These are phyloP conservation scores for Coenonympha arcania DNA, from an alignment of 2,888 invertebrate genomes.

Conservation along the genomic window DNA sequence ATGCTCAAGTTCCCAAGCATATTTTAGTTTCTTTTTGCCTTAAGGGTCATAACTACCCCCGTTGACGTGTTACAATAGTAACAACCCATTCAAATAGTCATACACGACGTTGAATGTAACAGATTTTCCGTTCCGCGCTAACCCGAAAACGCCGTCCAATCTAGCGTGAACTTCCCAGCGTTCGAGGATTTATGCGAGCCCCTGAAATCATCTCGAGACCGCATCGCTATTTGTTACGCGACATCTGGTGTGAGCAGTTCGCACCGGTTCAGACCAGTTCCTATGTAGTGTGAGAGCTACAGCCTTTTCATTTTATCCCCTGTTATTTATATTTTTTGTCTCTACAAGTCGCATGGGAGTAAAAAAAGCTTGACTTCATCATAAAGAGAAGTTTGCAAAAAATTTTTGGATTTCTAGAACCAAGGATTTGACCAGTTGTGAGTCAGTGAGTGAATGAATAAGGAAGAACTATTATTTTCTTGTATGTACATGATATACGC, in stretches of 20 bases:
- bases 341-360: too few relatives aligned
- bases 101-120: slow-evolving; percentile 9
- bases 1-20: too few relatives aligned
- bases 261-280: slow-evolving; percentile 43
- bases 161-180: slow-evolving; percentile 28
- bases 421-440: too few relatives aligned
- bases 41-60: background rate
- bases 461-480: too few relatives aligned
- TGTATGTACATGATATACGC: too few relatives aligned
- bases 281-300: slow-evolving; percentile 22
- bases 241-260: slow-evolving; percentile 52
- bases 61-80: background rate
- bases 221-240: slow-evolving; percentile 57
- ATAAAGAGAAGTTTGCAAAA: too few relatives aligned
- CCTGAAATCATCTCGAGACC: slow-evolving; percentile 54
- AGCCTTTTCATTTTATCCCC: background rate
- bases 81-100: background rate
- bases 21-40: too few relatives aligned
- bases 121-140: slow-evolving; percentile 14
- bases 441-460: too few relatives aligned
- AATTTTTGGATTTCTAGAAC: too few relatives aligned
- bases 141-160: slow-evolving; percentile 24
- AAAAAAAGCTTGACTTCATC: too few relatives aligned
- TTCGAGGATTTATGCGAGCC: slow-evolving; percentile 40
- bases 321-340: too few relatives aligned